Conservation (phyloP, 2,888 invertebrate species). For the Stenodera caucasica region DNA sequence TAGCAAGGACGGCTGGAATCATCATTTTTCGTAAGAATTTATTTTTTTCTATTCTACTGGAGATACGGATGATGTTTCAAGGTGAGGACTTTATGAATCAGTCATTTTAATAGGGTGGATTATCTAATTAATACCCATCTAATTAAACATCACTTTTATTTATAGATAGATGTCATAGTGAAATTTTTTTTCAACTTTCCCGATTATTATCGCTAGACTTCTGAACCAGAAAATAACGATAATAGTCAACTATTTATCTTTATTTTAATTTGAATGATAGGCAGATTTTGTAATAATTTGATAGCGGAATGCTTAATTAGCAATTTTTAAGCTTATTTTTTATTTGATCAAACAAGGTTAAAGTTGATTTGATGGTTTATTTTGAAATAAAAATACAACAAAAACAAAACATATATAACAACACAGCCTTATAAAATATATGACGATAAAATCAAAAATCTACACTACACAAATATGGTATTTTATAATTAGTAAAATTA, state of each 20-base stretch:
- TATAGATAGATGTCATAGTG: neutral
- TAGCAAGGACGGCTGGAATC: neutral
- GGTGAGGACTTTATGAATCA: neutral
- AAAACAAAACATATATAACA: constrained; percentile 18
- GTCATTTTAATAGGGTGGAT: neutral
- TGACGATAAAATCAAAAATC: constrained; percentile 1
- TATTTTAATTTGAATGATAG: too few relatives aligned
- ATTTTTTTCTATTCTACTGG: too few relatives aligned
- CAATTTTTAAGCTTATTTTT: too few relatives aligned
- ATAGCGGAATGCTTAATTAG: too few relatives aligned
- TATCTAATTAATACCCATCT: neutral
- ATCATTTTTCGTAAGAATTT: neutral
- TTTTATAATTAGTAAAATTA: constrained; percentile 6
- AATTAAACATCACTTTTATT: neutral
- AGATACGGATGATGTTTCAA: too few relatives aligned
- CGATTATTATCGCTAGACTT: too few relatives aligned
- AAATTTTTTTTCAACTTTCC: too few relatives aligned
- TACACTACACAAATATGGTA: constrained; percentile 7
- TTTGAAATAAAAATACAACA: constrained; percentile 21
- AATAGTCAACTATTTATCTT: too few relatives aligned
- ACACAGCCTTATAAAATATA: constrained; percentile 27
- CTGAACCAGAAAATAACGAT: too few relatives aligned
- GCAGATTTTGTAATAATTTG: too few relatives aligned
- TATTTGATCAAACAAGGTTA: neutral
- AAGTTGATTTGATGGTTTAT: constrained; percentile 17